Percentiles rank a stretch among this genome's conserved stretches.
Evolutionary conservation across 1,140 invertebrate genomes (phyloP).

Genomic region (Diachasma alloeum): DNA sequence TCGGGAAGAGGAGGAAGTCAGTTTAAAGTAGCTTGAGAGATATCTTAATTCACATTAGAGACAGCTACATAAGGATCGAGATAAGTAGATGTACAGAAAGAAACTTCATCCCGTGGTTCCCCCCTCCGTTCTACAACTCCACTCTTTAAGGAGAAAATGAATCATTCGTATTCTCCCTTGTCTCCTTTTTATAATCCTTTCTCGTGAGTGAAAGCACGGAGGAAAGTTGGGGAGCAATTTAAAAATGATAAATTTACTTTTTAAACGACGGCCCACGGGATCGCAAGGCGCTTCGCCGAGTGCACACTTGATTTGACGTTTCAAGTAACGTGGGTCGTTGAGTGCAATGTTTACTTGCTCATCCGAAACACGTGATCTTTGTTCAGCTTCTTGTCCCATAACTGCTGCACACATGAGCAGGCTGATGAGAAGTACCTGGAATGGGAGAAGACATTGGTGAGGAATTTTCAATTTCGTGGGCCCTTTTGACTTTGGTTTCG

Average conservation of each 20-base stretch:
- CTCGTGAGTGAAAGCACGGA: background rate
- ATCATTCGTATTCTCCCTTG: background rate
- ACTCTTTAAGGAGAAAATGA: background rate
- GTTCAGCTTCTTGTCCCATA: background rate
- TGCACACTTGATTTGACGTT: conserved; percentile 75
- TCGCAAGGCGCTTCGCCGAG: conserved; percentile 76
- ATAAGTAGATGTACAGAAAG: conserved; percentile 11
- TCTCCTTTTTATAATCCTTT: background rate
- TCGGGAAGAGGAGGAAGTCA: background rate
- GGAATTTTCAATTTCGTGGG: background rate
- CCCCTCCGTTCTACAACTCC: background rate
- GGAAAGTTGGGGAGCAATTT: background rate
- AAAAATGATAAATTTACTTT: conserved; percentile 65
- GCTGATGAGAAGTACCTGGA: conserved; percentile 38
- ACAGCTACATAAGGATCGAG: background rate
- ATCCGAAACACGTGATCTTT: conserved; percentile 64
- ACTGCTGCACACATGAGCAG: conserved; percentile 25
- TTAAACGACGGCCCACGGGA: conserved; percentile 73
- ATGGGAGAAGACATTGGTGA: conserved; percentile 2
- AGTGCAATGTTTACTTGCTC: conserved; percentile 72
- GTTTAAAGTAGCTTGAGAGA: background rate
- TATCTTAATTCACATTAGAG: background rate
- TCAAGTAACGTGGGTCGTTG: conserved; percentile 74
- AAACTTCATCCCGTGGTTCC: background rate
- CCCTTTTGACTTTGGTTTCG: too few species aligned